Evolutionary conservation across 2,113 vertebrate species (phyloP), one percentile per base, ranked within the genome.

Genomic region (Chaenogobius annularis): DNA sequence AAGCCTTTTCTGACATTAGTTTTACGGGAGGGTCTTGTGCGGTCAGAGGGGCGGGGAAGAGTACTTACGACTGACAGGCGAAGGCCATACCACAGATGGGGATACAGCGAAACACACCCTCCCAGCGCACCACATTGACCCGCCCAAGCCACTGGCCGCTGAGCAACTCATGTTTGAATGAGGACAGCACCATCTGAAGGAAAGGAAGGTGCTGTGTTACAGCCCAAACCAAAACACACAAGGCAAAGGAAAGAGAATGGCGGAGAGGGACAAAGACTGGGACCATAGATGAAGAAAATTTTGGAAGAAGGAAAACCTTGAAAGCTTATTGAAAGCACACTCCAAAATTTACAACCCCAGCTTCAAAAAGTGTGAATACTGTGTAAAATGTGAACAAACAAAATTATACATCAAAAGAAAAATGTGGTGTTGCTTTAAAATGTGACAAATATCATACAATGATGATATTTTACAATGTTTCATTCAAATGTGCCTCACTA

Each of bases 51-150:
- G 76, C 10, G 37, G 72, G 81, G 55, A 58, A 68, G 59, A 56
- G 89, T 94, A 99, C 98, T 98, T 93, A 99, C 97, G 97, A 99
- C 93, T 99, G 98, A 81, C 97, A 99, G 93, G 97, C 96, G 77
- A 98, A 99, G 64, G 98, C 98, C 97, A 99, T 99, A 93, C 96
- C 96, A 46, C 96, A 99, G 95, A 99, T 99, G 89, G 98, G 97
- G 90, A 98, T 94, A 90, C 97, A 99, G 92, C 97, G 97, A 90
- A 98, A 98, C 88, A 99, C 90, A 71, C 98, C 97, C 89, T 97
- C 96, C 96, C 96, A 98, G 84, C 95, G 96, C 37, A 95, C 54
- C 74, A 95, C 92, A 85, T 93, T 94, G 83, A 99, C 94, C 74
- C 89, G 88, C 90, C 74, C 92, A 90, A 98, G 90, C 98, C 98